Evolutionary conservation across 2,888 invertebrate species (phyloP), one percentile per base, ranked within the genome.

Genomic region (Hydropsyche betteni): DNA sequence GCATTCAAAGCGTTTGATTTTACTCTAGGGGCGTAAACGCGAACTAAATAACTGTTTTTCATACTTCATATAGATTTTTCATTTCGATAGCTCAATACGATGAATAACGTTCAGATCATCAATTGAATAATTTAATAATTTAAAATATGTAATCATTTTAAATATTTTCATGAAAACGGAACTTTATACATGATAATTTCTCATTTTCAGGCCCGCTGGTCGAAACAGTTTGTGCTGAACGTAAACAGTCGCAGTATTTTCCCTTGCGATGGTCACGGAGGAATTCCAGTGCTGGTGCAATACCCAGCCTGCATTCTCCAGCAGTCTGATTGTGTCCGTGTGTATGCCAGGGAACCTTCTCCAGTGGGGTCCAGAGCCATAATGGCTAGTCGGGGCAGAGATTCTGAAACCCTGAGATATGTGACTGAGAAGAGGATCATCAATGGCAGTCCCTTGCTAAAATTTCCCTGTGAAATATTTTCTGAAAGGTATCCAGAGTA

Each of bases 401-500:
- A 64, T 33, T 88, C 86, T 7, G 82, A 90, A 82, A 24, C 53
- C 5, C 16, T 72, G 58, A 53, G 72, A 24, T 92, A 93, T 82
- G 88, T 92, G 16, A 88, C 91, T 50, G 92, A 92, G 82, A 89
- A 91, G 78, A 85, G 89, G 77, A 90, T 92, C 58, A 84, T 86
- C 78, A 90, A 92, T 80, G 94, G 94, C 5, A 92, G 92, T 81
- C 93, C 94, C 84, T 87, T 94, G 10, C 87, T 88, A 1, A 85
- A 88, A 80, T 95, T 95, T 84, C 92, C 92, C 84, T 95, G 95
- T 82, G 92, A 94, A 14, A 87, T 94, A 68, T 95, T 95, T 86
- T 92, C 92, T 70, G 95, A 95, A 84, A 88, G 92, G 70, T 95
- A 91, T 82, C 91, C 94, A 36, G 95, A 95, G 83, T 95, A 94